Evolutionary conservation across 2,888 invertebrate species (phyloP), one percentile per base, ranked within the genome.

Genomic region (Gastracanthus pulcherrimus): DNA sequence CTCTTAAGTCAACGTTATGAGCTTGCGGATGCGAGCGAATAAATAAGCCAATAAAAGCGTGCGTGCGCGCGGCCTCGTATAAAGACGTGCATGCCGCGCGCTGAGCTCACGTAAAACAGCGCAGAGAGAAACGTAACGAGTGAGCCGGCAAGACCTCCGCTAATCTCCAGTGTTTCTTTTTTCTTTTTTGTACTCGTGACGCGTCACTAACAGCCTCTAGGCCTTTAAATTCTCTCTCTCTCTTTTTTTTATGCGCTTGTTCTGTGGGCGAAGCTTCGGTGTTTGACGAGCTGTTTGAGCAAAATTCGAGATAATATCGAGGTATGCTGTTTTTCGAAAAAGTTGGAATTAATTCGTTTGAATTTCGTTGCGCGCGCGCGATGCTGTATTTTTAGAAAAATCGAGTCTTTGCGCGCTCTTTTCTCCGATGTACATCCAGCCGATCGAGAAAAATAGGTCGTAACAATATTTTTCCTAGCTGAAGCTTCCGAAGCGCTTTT

Each of bases 11-110:
- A 76, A 74, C 81, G 62, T 82, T 81, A 81, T 81, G 79, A 82
- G 69, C 78, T 71, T 79, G 75, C 55, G 51, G 81, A 78, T 84
- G 58, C 55, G 78, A 78, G 80, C 64, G 72, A 84, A 83, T 84
- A 82, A 84, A 84, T 83, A 82, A 82, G 67, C 76, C 67, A 83
- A 80, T 84, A 84, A 84, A 84, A 76, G 19, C 51, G 19, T n/a
- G 16, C 16, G 41, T 38, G 66, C 66, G 60, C 51, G 26, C 36
- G 4, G n/a, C 41, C 19, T 31, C 67, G 76, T 64, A 80, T 81
- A 67, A 67, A 67, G 60, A 66, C 67, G 58, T 26, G 51, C 36
- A n/a, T n/a, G n/a, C n/a, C n/a, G n/a, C n/a, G n/a, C n/a, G n/a
- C n/a, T n/a, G n/a, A n/a, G n/a, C n/a, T n/a, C 29, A 45, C 74